A percentile compares a stretch with the other conserved stretches of the same genome.
Conservation (phyloP, 2,113 vertebrate species). For the Amphilophus citrinellus region DNA sequence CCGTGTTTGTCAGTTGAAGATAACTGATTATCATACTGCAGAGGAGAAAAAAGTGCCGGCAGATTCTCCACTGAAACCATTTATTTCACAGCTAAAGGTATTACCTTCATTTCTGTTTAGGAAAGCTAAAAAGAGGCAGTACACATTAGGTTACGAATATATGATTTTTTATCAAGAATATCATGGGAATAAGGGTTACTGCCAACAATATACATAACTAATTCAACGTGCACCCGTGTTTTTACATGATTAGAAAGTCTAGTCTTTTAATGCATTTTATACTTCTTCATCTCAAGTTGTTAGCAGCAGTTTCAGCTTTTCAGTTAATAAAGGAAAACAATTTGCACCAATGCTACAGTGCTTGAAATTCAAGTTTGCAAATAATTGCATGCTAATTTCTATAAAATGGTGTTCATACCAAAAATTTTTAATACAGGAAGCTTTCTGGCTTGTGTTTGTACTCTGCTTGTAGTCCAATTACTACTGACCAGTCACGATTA, state of each 20-base stretch:
- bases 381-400: neutral
- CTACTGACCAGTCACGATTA: neutral
- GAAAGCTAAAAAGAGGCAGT: neutral
- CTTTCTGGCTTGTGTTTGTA: neutral
- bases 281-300: neutral
- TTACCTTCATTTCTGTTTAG: neutral
- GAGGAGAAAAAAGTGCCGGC: neutral
- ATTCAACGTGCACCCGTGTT: neutral
- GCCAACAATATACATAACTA: neutral
- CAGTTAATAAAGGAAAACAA: neutral
- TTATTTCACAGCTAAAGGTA: slow-evolving; percentile 5
- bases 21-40: slow-evolving; percentile 4
- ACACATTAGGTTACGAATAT: neutral
- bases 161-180: slow-evolving; percentile 1
- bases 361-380: neutral
- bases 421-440: neutral
- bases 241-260: neutral
- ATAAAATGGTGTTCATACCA: neutral
- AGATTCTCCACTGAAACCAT: slow-evolving; percentile 6
- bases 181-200: neutral
- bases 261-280: neutral
- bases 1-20: slow-evolving; percentile 19
- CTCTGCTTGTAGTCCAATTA: too few species aligned
- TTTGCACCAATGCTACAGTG: neutral
- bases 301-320: neutral